These are phyloP conservation scores for Bubalus kerabau DNA, from an alignment of 2,113 vertebrate genomes.

Conservation along the genomic window DNA sequence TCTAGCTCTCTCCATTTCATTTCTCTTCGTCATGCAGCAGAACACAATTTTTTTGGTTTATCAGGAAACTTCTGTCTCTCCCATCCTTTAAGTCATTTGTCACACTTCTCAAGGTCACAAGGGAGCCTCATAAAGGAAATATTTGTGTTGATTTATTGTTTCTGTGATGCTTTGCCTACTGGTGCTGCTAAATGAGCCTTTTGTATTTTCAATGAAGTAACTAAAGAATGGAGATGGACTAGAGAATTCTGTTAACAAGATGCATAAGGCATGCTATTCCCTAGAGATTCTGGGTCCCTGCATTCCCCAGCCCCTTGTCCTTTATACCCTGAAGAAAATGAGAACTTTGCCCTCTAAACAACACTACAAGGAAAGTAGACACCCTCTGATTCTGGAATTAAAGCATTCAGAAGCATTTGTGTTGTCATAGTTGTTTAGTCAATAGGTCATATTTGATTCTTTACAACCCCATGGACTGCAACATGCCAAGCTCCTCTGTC, in stretches of 20 bases:
- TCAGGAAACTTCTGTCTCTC: constrained; percentile 71
- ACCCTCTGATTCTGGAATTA: neutral
- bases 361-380: neutral
- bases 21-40: constrained; percentile 68
- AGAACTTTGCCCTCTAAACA: neutral
- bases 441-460: neutral
- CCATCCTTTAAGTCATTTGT: constrained; percentile 69
- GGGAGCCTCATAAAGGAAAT: constrained; percentile 57
- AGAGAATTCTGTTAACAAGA: constrained; percentile 57
- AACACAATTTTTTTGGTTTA: constrained; percentile 71
- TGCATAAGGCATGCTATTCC: constrained; percentile 22
- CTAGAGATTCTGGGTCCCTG: neutral
- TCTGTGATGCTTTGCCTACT: constrained; percentile 53
- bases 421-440: neutral
- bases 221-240: neutral
- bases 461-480: neutral
- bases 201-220: constrained; percentile 55
- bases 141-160: constrained; percentile 73
- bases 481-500: neutral
- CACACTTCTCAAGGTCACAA: constrained; percentile 78
- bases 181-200: constrained; percentile 68
- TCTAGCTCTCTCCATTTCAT: constrained; percentile 72
- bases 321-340: neutral
- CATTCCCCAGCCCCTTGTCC: neutral
- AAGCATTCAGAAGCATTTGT: neutral